Conservation (phyloP, 2,113 vertebrate species). For the Hylia prasina region DNA sequence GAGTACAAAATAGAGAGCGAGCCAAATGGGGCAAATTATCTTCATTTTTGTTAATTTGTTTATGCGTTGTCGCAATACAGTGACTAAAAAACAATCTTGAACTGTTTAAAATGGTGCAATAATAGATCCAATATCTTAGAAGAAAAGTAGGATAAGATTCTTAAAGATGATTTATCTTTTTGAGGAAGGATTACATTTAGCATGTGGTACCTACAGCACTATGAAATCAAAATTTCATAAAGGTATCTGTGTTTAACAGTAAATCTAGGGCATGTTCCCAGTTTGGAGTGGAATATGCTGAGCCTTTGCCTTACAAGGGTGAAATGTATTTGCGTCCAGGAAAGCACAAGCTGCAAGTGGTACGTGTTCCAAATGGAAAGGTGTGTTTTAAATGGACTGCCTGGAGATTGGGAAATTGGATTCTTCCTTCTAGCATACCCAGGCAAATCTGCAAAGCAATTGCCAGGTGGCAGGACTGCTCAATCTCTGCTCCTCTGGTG, state of each 20-base stretch:
- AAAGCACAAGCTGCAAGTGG: background rate
- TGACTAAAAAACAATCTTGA: background rate
- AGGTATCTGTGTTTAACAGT: background rate
- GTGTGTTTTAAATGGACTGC: slow-evolving; percentile 17
- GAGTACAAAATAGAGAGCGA: background rate
- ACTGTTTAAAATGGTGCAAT: background rate
- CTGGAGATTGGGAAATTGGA: slow-evolving; percentile 30
- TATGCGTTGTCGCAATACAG: background rate
- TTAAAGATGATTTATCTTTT: background rate
- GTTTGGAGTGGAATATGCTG: background rate
- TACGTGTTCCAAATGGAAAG: background rate
- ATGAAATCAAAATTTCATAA: background rate
- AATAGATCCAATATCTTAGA: background rate
- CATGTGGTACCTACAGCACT: background rate
- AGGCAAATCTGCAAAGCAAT: background rate
- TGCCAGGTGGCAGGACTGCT: background rate
- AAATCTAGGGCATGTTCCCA: background rate
- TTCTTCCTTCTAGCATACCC: background rate
- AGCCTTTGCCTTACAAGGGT: background rate
- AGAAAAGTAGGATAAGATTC: background rate
- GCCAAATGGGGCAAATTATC: background rate
- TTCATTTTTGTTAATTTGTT: background rate
- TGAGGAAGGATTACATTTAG: background rate
- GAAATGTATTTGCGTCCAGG: background rate
- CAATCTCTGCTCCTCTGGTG: background rate